Evolutionary conservation across 1,140 invertebrate species (phyloP).

Genomic region (Heterodera carotae): DNA sequence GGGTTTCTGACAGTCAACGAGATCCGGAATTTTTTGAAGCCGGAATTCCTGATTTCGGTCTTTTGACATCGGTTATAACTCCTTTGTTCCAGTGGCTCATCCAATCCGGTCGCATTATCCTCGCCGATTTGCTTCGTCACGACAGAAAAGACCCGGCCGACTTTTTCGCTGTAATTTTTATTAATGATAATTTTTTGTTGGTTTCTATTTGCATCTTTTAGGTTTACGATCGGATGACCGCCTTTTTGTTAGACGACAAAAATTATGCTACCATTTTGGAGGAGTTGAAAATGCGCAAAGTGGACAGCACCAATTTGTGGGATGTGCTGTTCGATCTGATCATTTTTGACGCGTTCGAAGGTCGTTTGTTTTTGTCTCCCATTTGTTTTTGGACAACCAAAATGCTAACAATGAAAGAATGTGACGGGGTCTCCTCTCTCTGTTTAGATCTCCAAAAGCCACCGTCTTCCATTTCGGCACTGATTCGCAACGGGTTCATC

Average conservation of each 20-base stretch:
- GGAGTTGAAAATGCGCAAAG: constrained; percentile 44
- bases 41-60: neutral
- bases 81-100: constrained; percentile 40
- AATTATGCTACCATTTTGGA: constrained; percentile 41
- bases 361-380: neutral
- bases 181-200: neutral
- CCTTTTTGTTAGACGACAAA: constrained; percentile 42
- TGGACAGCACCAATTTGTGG: constrained; percentile 51
- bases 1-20: neutral
- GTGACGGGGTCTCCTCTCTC: too few species aligned
- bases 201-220: constrained; percentile 18
- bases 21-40: neutral
- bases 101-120: constrained; percentile 44
- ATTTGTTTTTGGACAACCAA: too few species aligned
- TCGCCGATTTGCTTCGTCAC: constrained; percentile 51
- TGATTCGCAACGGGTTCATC: constrained; percentile 47
- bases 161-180: constrained; percentile 32
- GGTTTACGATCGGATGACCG: constrained; percentile 53
- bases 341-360: constrained; percentile 48
- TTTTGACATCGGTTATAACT: neutral
- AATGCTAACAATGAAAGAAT: too few species aligned
- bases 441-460: constrained; percentile 49
- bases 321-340: constrained; percentile 54
- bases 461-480: constrained; percentile 46
- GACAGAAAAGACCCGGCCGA: constrained; percentile 51